Conservation (phyloP, 2,797 vertebrate species). For the Notamacropus eugenii region DNA sequence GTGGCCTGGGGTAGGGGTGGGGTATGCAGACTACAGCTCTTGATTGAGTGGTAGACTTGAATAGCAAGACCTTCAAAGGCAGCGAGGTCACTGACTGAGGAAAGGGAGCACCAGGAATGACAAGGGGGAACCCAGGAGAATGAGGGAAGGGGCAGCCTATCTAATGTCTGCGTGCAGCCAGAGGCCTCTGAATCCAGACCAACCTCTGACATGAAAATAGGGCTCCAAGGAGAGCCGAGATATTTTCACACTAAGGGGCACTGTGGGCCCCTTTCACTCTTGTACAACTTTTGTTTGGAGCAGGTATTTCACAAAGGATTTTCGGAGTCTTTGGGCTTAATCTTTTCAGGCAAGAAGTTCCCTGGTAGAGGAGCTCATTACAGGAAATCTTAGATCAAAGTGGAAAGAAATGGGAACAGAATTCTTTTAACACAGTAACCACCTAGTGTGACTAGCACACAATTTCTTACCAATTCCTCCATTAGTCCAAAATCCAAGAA, state of each 20-base stretch:
- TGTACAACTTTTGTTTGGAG: neutral
- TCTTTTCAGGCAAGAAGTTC: neutral
- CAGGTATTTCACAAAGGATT: neutral
- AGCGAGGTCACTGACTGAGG: neutral
- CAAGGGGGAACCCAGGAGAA: neutral
- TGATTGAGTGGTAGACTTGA: neutral
- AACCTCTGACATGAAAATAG: too few species aligned
- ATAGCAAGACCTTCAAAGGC: neutral
- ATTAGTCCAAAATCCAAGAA: neutral
- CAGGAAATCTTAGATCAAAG: neutral
- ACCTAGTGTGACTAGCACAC: neutral
- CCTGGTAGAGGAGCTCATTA: too few species aligned
- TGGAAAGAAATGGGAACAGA: neutral
- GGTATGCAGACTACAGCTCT: neutral
- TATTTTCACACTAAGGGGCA: neutral
- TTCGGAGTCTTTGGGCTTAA: neutral
- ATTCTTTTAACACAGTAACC: neutral
- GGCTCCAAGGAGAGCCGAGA: neutral
- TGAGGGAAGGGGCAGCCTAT: neutral
- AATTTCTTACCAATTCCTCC: too few species aligned
- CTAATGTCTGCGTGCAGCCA: neutral
- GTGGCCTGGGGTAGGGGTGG: neutral
- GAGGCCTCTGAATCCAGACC: neutral
- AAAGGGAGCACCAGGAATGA: too few species aligned
- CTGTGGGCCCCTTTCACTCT: neutral